Evolutionary conservation across 2,113 vertebrate genomes (phyloP).

Genomic region (Hirundichthys speculiger): DNA sequence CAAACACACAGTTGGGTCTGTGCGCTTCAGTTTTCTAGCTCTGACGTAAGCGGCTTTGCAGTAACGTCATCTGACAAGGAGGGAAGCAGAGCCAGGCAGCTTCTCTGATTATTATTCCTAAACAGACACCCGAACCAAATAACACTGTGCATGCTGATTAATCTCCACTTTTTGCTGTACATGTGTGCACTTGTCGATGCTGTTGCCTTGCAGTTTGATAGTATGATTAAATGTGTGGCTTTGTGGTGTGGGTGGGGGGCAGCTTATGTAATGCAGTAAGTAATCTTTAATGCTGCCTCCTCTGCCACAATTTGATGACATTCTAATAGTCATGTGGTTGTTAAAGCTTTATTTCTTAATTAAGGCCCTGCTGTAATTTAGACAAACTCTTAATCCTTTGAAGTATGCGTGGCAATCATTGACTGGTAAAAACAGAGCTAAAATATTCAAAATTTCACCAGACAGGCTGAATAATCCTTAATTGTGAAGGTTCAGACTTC

Average conservation of each 20-base stretch:
- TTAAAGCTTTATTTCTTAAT: constrained; percentile 51
- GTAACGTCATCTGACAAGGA: constrained; percentile 57
- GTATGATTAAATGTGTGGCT: constrained; percentile 24
- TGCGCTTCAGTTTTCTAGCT: constrained; percentile 22
- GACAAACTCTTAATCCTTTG: constrained; percentile 44
- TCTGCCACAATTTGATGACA: constrained; percentile 37
- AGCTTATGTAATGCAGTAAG: constrained; percentile 33
- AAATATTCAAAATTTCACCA: background rate
- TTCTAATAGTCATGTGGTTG: constrained; percentile 18
- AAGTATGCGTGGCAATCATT: constrained; percentile 9
- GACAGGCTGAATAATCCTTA: constrained; percentile 8
- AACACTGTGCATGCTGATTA: constrained; percentile 25
- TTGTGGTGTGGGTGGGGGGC: background rate
- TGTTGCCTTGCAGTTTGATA: constrained; percentile 13
- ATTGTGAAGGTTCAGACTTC: constrained; percentile 24
- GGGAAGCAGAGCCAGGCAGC: constrained; percentile 7
- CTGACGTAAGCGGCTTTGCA: constrained; percentile 58
- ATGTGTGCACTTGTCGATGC: constrained; percentile 15
- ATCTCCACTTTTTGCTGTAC: constrained; percentile 20
- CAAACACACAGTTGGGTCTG: constrained; percentile 42
- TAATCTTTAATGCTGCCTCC: constrained; percentile 43
- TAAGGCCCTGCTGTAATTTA: constrained; percentile 49
- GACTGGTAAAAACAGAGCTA: background rate
- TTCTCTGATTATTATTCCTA: constrained; percentile 41
- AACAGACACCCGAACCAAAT: constrained; percentile 32